Conservation (phyloP, 2,797 vertebrate genomes). For the Lacerta bilineata region DNA sequence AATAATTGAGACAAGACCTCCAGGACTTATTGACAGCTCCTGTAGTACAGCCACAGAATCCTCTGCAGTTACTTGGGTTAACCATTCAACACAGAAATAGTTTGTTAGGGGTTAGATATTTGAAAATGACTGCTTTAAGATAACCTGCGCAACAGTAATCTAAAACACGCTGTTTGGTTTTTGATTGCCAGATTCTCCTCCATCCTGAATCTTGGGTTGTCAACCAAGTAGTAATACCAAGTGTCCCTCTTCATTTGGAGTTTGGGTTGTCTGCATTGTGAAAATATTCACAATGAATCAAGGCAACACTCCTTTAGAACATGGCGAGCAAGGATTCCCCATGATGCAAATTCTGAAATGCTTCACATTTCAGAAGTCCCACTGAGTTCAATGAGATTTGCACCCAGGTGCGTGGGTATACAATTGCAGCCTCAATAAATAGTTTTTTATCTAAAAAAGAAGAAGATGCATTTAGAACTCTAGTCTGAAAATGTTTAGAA, state of each 20-base stretch:
- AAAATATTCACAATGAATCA: background rate
- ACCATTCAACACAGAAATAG: background rate
- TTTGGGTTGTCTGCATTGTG: background rate
- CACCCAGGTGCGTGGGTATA: no score
- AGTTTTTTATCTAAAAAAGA: background rate
- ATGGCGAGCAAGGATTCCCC: background rate
- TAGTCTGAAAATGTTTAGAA: background rate
- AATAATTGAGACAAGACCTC: background rate
- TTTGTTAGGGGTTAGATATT: background rate
- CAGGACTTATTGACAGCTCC: background rate
- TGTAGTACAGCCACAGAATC: background rate
- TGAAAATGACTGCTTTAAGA: background rate
- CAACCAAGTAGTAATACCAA: background rate
- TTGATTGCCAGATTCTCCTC: background rate
- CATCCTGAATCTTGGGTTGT: background rate
- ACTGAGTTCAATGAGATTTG: background rate
- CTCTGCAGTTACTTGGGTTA: background rate
- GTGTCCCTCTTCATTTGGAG: background rate
- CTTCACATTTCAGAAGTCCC: background rate
- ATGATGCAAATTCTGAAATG: background rate
- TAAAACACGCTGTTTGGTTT: background rate
- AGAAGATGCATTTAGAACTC: background rate
- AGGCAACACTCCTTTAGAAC: background rate
- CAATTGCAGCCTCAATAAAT: no score
- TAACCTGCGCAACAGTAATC: background rate